These are phyloP conservation scores for Nasonia oneida DNA, from an alignment of 2,888 invertebrate genomes.

Conservation along the genomic window DNA sequence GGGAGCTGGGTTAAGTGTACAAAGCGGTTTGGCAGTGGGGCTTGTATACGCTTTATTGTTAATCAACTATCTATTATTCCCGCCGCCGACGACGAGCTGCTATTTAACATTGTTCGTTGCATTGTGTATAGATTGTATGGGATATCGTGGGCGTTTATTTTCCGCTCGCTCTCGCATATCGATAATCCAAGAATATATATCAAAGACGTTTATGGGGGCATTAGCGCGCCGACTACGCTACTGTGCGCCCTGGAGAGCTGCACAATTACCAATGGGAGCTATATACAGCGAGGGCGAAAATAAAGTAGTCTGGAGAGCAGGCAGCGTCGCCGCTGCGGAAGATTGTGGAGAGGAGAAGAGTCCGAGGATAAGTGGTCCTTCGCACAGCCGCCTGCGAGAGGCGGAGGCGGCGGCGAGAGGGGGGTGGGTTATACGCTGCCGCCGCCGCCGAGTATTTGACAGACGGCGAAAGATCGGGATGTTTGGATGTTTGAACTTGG, in stretches of 20 bases:
- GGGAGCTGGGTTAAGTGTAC: not conserved
- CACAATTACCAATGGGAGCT: not conserved
- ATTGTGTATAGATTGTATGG: not conserved
- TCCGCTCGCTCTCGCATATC: too few relatives aligned
- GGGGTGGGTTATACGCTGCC: not conserved
- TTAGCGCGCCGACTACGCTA: too few relatives aligned
- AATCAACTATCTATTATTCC: too few relatives aligned
- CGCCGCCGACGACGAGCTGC: too few relatives aligned
- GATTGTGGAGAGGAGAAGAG: slow-evolving; percentile 64
- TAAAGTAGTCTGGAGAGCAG: slow-evolving; percentile 53
- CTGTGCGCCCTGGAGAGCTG: not conserved
- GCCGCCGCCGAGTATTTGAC: slow-evolving; percentile 67
- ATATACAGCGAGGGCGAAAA: not conserved
- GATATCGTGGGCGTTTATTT: not conserved
- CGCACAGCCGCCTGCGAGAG: slow-evolving; percentile 63
- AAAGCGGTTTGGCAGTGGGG: too few relatives aligned
- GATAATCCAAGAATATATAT: too few relatives aligned
- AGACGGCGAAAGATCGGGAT: slow-evolving; percentile 77
- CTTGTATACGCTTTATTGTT: too few relatives aligned
- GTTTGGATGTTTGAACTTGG: slow-evolving; percentile 78
- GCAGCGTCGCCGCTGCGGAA: slow-evolving; percentile 64
- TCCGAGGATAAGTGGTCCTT: slow-evolving; percentile 76
- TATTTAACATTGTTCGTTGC: not conserved
- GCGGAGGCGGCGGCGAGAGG: slow-evolving; percentile 60
- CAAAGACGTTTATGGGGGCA: too few relatives aligned